Percentiles rank a stretch among this genome's conserved stretches.
phyloP scores from a whole-genome alignment of 2,113 vertebrate genomes.

The Sebastes fasciatus region DNA sequence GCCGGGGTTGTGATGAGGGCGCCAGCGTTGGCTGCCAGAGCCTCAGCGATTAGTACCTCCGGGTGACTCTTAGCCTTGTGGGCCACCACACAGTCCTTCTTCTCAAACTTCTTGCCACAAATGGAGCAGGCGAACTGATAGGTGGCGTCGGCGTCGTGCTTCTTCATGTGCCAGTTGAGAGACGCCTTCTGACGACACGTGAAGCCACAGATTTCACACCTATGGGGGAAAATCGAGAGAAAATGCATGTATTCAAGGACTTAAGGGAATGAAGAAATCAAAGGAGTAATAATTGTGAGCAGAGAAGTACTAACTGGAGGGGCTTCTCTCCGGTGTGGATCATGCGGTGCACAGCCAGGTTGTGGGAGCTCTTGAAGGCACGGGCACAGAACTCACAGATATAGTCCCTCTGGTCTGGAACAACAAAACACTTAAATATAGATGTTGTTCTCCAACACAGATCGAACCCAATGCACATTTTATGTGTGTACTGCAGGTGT shows the following conservation, averaged over 20 bases:
- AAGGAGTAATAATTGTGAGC: not conserved
- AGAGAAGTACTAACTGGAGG: slow-evolving; percentile 90
- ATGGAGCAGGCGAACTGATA: slow-evolving; percentile 99
- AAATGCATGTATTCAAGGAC: not conserved
- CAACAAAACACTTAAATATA: slow-evolving; percentile 10
- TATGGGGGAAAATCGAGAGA: slow-evolving; percentile 47
- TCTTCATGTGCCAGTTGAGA: slow-evolving; percentile 99
- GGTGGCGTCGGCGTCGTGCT: slow-evolving; percentile 96
- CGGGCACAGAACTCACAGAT: slow-evolving; percentile 99
- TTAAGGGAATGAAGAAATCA: not conserved
- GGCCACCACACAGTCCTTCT: slow-evolving; percentile 98
- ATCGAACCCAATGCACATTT: not conserved
- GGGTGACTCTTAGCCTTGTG: slow-evolving; percentile 99
- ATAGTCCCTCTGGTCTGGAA: slow-evolving; percentile 95
- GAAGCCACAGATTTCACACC: slow-evolving; percentile 98
- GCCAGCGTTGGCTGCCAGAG: slow-evolving; percentile 94
- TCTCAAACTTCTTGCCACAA: slow-evolving; percentile 98
- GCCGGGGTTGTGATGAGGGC: slow-evolving; percentile 94
- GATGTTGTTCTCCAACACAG: not conserved
- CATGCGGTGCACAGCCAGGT: slow-evolving; percentile 98
- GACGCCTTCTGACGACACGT: slow-evolving; percentile 99
- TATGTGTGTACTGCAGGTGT: slow-evolving; percentile 4
- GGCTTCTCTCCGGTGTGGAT: slow-evolving; percentile 99
- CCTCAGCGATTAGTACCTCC: slow-evolving; percentile 96
- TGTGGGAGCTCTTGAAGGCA: slow-evolving; percentile 98